Conservation (phyloP, 2,888 invertebrate genomes). For the Drosophila pseudotalamancana region DNA sequence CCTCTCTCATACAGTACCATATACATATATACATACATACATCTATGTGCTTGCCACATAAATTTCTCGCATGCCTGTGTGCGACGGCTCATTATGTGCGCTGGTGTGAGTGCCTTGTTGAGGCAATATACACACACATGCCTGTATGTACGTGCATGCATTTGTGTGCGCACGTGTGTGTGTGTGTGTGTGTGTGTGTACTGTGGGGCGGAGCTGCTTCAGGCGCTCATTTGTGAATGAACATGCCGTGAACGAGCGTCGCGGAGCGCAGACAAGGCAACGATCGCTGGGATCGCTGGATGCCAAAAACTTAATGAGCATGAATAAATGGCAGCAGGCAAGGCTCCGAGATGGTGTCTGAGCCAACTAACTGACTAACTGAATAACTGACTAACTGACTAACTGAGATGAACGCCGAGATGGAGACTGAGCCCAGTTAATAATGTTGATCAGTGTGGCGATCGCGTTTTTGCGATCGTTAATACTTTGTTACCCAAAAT, state of each 20-base stretch:
- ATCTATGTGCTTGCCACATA: constrained; percentile 72
- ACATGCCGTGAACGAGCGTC: constrained; percentile 65
- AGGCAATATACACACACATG: constrained; percentile 9
- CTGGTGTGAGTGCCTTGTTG: constrained; percentile 33
- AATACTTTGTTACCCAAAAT: constrained; percentile 25
- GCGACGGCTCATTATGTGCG: constrained; percentile 63
- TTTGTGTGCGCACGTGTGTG: constrained; percentile 55
- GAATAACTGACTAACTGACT: too few relatives aligned
- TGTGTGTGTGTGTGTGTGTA: constrained; percentile 54
- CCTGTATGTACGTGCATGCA: constrained; percentile 40
- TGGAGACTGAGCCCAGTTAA: constrained; percentile 33
- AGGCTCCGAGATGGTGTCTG: constrained; percentile 24
- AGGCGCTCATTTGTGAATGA: constrained; percentile 83
- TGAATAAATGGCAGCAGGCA: constrained; percentile 71
- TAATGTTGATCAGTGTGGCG: constrained; percentile 43
- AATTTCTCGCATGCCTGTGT: constrained; percentile 58
- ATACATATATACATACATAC: too few relatives aligned
- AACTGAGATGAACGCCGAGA: constrained; percentile 20
- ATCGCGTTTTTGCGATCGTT: constrained; percentile 44
- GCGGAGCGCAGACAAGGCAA: constrained; percentile 41
- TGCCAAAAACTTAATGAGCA: constrained; percentile 77
- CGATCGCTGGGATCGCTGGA: constrained; percentile 51
- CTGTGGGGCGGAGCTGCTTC: constrained; percentile 82
- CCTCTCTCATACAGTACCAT: constrained; percentile 4
- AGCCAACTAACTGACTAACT: constrained; percentile 13